Evolutionary conservation across 2,113 vertebrate genomes (phyloP), one percentile per base, ranked within the genome.

Genomic region (Ptilorrhoa leucosticta): DNA sequence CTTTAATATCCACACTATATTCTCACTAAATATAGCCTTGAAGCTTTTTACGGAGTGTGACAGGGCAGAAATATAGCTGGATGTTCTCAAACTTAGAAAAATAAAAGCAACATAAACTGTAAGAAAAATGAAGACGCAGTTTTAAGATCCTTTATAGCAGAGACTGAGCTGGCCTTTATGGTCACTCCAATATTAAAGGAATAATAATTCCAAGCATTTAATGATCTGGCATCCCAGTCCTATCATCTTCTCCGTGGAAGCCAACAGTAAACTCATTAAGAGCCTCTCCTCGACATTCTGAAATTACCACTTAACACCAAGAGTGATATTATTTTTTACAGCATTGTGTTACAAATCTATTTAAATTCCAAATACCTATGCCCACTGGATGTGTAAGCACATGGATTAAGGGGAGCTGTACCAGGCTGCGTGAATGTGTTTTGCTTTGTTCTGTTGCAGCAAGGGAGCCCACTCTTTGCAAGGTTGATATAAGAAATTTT

Each of bases 221-320:
- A 88, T 88, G 71, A 92, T 77, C 51, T 2, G 6, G 22, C 60
- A 90, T 93, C 76, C 86, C 91, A 81, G 56, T 70, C 47, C 68
- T 95, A 83, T 92, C 79, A 86, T 93, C 58, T 91, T 89, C 93
- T 92, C 75, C 23, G 5, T 77, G 68, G 82, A 50, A 86, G 58
- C 51, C 54, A 83, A 70, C 66, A 87, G 56, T 81, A 90, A 94
- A 96, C 56, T 89, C 90, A 78, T 92, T 92, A 92, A 95, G 37
- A 90, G 18, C 23, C 44, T 93, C 85, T 92, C 35, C 47, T 83
- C 26, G 18, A 39, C 3, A 7, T 83, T 78, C 47, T 92, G 68
- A 86, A 95, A 96, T 94, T 89, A 65, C 81, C 75, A 65, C 37
- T 79, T 93, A 91, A 72, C 35, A 80, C 18, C 78, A 87, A 87